Base-by-base conservation (phyloP, 2,888 invertebrate genomes). In the Perdita meconis region DNA sequence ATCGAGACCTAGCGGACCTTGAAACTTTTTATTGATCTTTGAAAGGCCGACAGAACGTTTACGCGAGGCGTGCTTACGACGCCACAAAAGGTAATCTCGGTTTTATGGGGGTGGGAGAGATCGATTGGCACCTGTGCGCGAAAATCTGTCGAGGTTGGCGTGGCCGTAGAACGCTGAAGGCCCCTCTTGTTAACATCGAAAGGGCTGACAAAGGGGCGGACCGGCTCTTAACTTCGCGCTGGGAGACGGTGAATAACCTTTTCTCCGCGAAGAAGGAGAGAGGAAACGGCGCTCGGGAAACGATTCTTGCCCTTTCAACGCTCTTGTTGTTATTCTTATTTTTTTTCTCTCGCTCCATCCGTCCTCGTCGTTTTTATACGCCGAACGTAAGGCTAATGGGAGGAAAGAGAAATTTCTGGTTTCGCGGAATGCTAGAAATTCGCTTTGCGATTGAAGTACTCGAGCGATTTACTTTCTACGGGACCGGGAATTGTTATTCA, bases 171-270 rank as follows among this genome's bases (percentile, higher is more conserved):
- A 76, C 55, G 63, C 51, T 60, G 69, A 56, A 68, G 67, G 71
- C 60, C 74, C 47, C 74, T 80, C 83, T 65, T 72, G 75, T 80
- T 68, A 80, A 75, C 70, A 53, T 66, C 66, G 42, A 82, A 85
- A 85, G 75, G 70, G 78, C 80, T 85, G 69, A 78, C 77, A 82
- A 83, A 80, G 61, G 69, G 67, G 59, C 26, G 57, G 60, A 42
- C 57, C 42, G 59, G 44, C 73, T 74, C 68, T 85, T 73, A 82
- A 74, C 63, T 66, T 69, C 42, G 61, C 70, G 67, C 42, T 40
- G 22, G 36, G 57, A 80, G 70, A 70, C 69, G 77, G 70, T 83
- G 78, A 66, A 84, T 75, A 69, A 75, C 59, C 60, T 66, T 78
- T 69, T 73, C 56, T 63, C 51, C 70, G 19, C 12, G 12, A 53